phyloP scores from a whole-genome alignment of 2,113 vertebrate genomes.

The Hyla sarda region DNA sequence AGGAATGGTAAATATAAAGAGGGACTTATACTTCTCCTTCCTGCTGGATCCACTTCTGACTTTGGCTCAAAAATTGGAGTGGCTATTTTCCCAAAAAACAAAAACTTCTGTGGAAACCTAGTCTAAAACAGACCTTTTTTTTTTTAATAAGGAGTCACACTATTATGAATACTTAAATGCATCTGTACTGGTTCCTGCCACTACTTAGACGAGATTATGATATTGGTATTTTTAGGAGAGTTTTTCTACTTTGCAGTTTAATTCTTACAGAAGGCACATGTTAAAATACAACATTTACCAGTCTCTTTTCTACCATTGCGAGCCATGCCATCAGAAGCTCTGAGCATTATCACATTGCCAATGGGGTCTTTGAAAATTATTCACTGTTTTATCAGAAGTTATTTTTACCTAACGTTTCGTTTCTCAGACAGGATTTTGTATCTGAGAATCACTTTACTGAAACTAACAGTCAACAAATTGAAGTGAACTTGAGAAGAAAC shows the following conservation, averaged over 20 bases:
- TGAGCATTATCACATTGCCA: neutral
- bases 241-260: neutral
- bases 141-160: no score
- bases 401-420: neutral
- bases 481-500: conserved; percentile 47
- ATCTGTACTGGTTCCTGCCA: no score
- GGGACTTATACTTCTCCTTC: no score
- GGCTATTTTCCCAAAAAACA: no score
- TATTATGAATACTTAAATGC: no score
- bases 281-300: neutral
- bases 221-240: no score
- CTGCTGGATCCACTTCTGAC: no score
- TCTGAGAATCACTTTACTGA: conserved; percentile 36
- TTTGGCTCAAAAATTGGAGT: no score
- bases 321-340: neutral
- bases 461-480: conserved; percentile 35
- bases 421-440: conserved; percentile 2
- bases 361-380: neutral
- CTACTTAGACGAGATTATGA: no score
- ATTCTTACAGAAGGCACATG: neutral
- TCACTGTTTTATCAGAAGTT: conserved; percentile 1
- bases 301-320: neutral
- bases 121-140: no score
- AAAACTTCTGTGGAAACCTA: no score
- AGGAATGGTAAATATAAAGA: no score